Evolutionary conservation across 2,888 invertebrate species (phyloP).

Genomic region (Sipha maydis): DNA sequence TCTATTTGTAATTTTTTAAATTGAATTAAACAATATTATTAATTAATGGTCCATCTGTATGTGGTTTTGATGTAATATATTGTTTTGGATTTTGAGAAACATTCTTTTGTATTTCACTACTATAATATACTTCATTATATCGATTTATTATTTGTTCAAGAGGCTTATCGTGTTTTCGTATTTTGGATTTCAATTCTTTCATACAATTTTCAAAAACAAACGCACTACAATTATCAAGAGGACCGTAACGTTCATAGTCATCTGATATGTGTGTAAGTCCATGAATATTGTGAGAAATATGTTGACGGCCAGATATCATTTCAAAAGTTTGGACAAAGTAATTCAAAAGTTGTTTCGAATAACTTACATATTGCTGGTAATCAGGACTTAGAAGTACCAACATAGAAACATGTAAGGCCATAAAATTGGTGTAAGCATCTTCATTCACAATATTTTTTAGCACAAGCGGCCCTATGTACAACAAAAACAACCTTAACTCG

Average conservation of each 20-base stretch:
- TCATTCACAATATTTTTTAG: slow-evolving; percentile 7
- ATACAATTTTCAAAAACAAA: slow-evolving; percentile 26
- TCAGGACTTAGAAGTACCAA: slow-evolving; percentile 6
- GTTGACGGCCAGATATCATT: not conserved
- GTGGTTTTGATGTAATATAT: not conserved
- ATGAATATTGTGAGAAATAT: slow-evolving; percentile 11
- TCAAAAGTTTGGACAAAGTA: too few relatives aligned
- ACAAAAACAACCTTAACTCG: too few relatives aligned
- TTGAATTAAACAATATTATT: not conserved
- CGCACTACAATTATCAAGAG: slow-evolving; percentile 14
- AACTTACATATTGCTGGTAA: slow-evolving; percentile 6
- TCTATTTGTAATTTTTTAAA: slow-evolving; percentile 2
- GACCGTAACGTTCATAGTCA: not conserved
- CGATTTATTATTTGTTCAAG: slow-evolving; percentile 12
- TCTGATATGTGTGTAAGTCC: slow-evolving; percentile 10
- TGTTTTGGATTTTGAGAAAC: not conserved
- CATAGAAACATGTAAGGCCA: slow-evolving; percentile 12
- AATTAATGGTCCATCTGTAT: not conserved
- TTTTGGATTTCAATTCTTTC: slow-evolving; percentile 17
- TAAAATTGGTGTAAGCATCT: slow-evolving; percentile 19
- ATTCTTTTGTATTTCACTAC: slow-evolving; percentile 7
- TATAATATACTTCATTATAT: slow-evolving; percentile 2
- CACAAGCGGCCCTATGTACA: slow-evolving; percentile 16
- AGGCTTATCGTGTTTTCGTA: slow-evolving; percentile 20
- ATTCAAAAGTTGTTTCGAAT: not conserved